phyloP scores from a whole-genome alignment of 2,797 vertebrate species.

The Lophotriccus pileatus region DNA sequence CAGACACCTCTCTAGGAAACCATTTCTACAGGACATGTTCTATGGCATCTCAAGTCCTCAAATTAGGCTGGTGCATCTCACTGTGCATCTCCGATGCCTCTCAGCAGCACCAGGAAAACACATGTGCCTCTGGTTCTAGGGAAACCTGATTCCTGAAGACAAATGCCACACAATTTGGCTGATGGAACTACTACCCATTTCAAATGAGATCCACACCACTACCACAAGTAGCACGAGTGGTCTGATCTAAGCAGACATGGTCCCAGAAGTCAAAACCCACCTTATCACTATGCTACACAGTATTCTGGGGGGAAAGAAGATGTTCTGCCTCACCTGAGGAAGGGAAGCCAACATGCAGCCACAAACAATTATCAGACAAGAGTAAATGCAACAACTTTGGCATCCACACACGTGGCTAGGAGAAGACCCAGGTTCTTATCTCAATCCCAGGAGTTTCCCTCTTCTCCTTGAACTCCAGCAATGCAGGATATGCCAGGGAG shows the following conservation, averaged over 20 bases:
- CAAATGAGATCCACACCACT: not conserved
- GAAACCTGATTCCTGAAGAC: not conserved
- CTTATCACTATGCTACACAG: not conserved
- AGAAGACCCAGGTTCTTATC: not conserved
- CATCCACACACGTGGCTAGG: not conserved
- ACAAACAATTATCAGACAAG: not conserved
- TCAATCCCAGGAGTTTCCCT: not conserved
- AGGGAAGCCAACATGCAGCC: not conserved
- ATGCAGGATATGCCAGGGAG: not conserved
- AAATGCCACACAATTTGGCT: not conserved
- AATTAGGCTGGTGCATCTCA: not conserved
- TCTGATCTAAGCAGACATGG: not conserved
- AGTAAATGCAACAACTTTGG: not conserved
- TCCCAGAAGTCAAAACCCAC: not conserved
- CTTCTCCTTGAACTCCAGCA: not conserved
- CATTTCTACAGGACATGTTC: rapidly evolving
- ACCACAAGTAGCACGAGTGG: not conserved
- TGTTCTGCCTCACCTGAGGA: not conserved
- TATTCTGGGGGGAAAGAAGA: not conserved
- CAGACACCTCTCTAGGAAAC: rapidly evolving
- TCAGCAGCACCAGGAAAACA: not conserved
- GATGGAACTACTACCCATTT: not conserved
- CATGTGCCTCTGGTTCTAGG: rapidly evolving
- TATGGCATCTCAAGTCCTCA: not conserved
- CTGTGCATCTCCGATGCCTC: not conserved